Evolutionary conservation across 1,140 invertebrate species (phyloP), one percentile per base, ranked within the genome.

Genomic region (Pogonus chalceus): DNA sequence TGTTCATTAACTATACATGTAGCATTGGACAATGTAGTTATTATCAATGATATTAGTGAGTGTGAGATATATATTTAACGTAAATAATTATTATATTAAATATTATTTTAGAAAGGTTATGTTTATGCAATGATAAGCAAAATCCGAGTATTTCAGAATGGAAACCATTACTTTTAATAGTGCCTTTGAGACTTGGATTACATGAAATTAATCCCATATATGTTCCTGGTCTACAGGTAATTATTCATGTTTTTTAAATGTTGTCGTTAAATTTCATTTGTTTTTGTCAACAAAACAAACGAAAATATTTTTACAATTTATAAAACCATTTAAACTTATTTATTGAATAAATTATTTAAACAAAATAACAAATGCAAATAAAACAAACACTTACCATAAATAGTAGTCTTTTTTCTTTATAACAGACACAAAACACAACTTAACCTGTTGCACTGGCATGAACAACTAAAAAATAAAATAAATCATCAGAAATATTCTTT

Each of bases 171-270:
- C 71, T 99, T 55, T 75, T 99, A 48, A 83, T 99, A 61, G 86
- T 99, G 65, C 96, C 96, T 16, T 79, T 99, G n/a, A 77, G 96
- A 62, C 74, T 98, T 58, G 96, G 96, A 39, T 79, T 98, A 20
- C 87, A 78, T 63, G 90, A 95, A 68, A 91, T 97, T 31, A 98
- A 98, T 79, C 85, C 90, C 60, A 81, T 96, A 58, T 98, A 98
- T 75, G 76, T 90, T 57, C 80, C 85, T 63, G 85, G 85, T 55
- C 73, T 97, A 55, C 92, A 95, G 79, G 86, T 87, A 73, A 74
- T 18, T 16, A 10, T 35, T 23, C 24, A 4, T 48, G 7, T 35
- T n/a, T 35, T 35, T n/a, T 9, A 9, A 35, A 35, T 9, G 7
- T 35, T 23, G 20, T 24, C n/a, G 16, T 35, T 56, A 23, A 20